Percentiles rank a stretch among this genome's conserved stretches.
Conservation (phyloP, 2,888 invertebrate genomes). For the Electrophaes corylata region DNA sequence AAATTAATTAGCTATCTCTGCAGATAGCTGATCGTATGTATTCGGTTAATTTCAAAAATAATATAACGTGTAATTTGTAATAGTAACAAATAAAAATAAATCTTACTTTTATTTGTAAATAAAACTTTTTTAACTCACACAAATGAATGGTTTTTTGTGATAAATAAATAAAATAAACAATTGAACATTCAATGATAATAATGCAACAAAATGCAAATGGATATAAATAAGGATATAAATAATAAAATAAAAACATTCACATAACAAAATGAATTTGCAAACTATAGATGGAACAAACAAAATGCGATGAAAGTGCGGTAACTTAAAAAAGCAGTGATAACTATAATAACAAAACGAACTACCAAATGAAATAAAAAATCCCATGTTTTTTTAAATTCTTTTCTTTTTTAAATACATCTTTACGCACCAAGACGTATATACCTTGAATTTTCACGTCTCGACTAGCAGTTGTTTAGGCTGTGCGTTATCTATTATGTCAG, state of each 20-base stretch:
- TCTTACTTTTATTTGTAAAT: not conserved
- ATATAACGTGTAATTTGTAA: too few relatives aligned
- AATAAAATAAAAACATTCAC: constrained; percentile 16
- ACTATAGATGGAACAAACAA: not conserved
- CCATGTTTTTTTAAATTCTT: too few relatives aligned
- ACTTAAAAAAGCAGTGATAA: constrained; percentile 1
- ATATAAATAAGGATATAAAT: not conserved
- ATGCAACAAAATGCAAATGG: constrained; percentile 32
- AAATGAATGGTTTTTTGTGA: not conserved
- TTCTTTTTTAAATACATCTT: too few relatives aligned
- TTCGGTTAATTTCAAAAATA: too few relatives aligned
- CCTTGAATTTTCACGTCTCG: too few relatives aligned
- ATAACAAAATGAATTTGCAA: not conserved
- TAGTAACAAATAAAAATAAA: too few relatives aligned
- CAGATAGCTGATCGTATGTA: too few relatives aligned
- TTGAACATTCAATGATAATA: constrained; percentile 8
- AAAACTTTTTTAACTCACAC: not conserved
- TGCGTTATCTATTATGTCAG: too few relatives aligned
- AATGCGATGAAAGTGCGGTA: constrained; percentile 9
- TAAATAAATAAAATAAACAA: constrained; percentile 5
- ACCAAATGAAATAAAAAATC: too few relatives aligned
- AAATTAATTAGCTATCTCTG: too few relatives aligned
- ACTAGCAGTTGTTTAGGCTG: too few relatives aligned
- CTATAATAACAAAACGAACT: not conserved
- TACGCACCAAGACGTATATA: too few relatives aligned